A percentile compares a stretch with the other conserved stretches of the same genome.
These are phyloP conservation scores for Cyrtonyx montezumae DNA, from an alignment of 2,113 vertebrate species.

Conservation along the genomic window DNA sequence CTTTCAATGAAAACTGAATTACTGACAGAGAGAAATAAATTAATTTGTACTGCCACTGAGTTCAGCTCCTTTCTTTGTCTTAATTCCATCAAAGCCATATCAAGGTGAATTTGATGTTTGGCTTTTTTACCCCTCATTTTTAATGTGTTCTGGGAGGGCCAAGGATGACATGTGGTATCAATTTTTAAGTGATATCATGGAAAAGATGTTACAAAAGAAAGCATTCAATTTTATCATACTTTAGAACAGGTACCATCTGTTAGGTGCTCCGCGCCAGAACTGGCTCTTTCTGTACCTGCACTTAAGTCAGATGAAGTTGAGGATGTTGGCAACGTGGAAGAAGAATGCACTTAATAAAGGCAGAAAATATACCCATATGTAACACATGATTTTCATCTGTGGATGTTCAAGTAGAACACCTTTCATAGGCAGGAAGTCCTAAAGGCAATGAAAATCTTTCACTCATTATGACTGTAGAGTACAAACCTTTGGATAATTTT, in stretches of 20 bases:
- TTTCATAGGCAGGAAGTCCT: background rate
- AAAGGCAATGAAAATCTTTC: background rate
- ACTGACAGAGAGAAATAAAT: constrained; percentile 1
- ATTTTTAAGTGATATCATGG: constrained; percentile 13
- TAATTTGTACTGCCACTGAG: background rate
- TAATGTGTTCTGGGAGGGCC: background rate
- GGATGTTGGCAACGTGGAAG: background rate
- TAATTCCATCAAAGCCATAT: background rate
- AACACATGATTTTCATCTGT: background rate
- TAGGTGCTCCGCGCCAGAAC: background rate
- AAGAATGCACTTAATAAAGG: background rate
- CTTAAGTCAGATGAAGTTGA: background rate
- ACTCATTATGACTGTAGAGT: background rate
- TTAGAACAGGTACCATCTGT: constrained; percentile 10
- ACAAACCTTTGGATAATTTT: background rate
- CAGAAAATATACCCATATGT: background rate
- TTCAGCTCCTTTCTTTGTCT: background rate
- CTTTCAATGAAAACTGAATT: background rate
- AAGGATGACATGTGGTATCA: constrained; percentile 31
- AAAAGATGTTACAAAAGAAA: constrained; percentile 29
- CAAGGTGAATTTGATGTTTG: constrained; percentile 3
- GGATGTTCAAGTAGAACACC: background rate
- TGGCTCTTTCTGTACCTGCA: background rate
- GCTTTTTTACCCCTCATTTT: background rate
- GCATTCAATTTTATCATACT: constrained; percentile 8